Evolutionary conservation across 2,888 invertebrate genomes (phyloP).

Genomic region (Pammene aurita): DNA sequence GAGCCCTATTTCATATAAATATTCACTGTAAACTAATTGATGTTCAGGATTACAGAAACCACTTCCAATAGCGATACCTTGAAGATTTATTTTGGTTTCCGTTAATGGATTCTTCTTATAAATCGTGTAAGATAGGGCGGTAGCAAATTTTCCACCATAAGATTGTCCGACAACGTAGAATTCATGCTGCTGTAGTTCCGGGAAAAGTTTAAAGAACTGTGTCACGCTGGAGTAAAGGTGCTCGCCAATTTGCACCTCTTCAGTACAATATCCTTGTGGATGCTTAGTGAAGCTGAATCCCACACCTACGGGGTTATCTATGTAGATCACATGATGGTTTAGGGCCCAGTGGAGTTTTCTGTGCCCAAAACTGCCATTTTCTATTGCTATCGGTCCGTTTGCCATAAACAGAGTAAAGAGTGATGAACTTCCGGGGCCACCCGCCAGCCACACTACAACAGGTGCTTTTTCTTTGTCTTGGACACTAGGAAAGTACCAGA

Average conservation of each 20-base stretch:
- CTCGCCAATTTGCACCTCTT: slow-evolving; percentile 90
- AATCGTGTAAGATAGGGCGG: slow-evolving; percentile 89
- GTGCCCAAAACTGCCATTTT: slow-evolving; percentile 71
- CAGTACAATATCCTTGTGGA: slow-evolving; percentile 89
- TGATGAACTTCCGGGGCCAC: slow-evolving; percentile 92
- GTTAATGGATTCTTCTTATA: slow-evolving; percentile 84
- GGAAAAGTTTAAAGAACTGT: slow-evolving; percentile 94
- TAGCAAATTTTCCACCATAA: slow-evolving; percentile 91
- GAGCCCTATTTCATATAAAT: slow-evolving; percentile 90
- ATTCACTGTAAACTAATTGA: slow-evolving; percentile 89
- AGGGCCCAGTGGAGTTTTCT: slow-evolving; percentile 91
- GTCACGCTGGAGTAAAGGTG: slow-evolving; percentile 89
- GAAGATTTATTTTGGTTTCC: slow-evolving; percentile 87
- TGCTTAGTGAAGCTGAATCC: slow-evolving; percentile 94
- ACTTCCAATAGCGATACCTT: slow-evolving; percentile 90
- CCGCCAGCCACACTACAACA: slow-evolving; percentile 92
- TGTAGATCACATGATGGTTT: slow-evolving; percentile 91
- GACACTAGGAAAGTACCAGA: slow-evolving; percentile 95
- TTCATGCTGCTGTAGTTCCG: slow-evolving; percentile 87
- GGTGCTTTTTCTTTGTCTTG: slow-evolving; percentile 83
- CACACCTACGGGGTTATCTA: slow-evolving; percentile 96
- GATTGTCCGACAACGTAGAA: slow-evolving; percentile 96
- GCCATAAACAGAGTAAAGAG: slow-evolving; percentile 91
- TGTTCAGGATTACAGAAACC: slow-evolving; percentile 90
- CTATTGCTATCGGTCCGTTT: slow-evolving; percentile 87